Base-by-base conservation (phyloP, 2,888 invertebrate species). In the Acrocyrtus sp. region DNA sequence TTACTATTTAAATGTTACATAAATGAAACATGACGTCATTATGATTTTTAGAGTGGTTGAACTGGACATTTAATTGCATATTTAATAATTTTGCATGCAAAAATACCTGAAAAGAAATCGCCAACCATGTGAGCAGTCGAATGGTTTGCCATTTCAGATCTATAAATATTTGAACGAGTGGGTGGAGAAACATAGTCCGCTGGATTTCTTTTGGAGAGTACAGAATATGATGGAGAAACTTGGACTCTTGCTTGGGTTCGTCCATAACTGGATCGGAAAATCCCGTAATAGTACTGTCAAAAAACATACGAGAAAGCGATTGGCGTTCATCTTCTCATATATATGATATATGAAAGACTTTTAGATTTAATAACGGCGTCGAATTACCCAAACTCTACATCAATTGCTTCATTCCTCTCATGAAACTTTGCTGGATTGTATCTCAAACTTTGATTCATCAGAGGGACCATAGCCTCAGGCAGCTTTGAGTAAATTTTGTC, bases 351-450 rank as follows among this genome's bases (percentile, higher is more conserved):
- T n/a, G n/a, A n/a, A n/a, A n/a, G n/a, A n/a, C n/a, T n/a, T n/a
- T n/a, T n/a, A n/a, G n/a, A n/a, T n/a, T n/a, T n/a, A n/a, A n/a
- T n/a, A n/a, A n/a, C n/a, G n/a, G n/a, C n/a, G 26, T 15, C 10
- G n/a, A 21, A 22, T 53, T 45, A 76, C 73, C 76, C 76, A 58
- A 76, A 76, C 5, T 74, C 74, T 0, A 57, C 67, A 58, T 70
- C 58, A 29, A 76, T 74, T 12, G 67, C 60, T 56, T 76, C 74
- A 56, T 76, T 70, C 29, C 76, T 29, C 27, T 76, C 76, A 29
- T 76, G 76, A 53, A 76, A 76, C 21, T 60, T 68, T 2, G 76
- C 73, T 15, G 76, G 76, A 34, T 74, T 70, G 67, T 76, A 76
- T 4, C 29, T 29, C 26, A 76, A 51, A 21, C 73, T 60, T 58